phyloP scores from a whole-genome alignment of 2,113 vertebrate species.

The Narcine bancroftii region DNA sequence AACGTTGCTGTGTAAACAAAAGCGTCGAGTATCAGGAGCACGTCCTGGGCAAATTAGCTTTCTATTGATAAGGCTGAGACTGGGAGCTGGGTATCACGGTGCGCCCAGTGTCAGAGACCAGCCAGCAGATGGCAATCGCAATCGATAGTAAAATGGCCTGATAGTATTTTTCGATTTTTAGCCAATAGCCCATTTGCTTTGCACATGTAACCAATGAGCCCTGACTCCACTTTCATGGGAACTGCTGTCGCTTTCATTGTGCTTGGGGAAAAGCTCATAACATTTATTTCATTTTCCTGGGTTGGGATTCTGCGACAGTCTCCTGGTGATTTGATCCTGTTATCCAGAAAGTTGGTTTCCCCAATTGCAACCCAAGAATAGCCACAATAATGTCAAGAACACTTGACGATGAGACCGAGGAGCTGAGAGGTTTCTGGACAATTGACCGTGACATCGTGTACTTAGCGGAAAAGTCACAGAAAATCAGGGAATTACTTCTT shows the following conservation, averaged over 20 bases:
- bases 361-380: neutral
- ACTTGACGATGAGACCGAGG: neutral
- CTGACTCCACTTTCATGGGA: neutral
- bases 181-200: neutral
- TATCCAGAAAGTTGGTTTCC: neutral
- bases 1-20: conserved; percentile 57
- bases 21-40: conserved; percentile 53
- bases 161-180: neutral
- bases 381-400: neutral
- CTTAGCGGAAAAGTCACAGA: neutral
- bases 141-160: conserved; percentile 46
- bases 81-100: neutral
- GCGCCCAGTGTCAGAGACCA: neutral
- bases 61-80: conserved; percentile 45
- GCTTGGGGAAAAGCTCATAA: neutral
- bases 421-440: neutral
- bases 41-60: conserved; percentile 50
- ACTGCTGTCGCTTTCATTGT: neutral
- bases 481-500: neutral
- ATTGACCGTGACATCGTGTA: neutral
- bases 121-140: conserved; percentile 70
- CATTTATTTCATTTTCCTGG: neutral
- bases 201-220: neutral
- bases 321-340: neutral
- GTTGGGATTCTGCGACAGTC: neutral